These are phyloP conservation scores for Papilio glaucus DNA, from an alignment of 1,140 invertebrate genomes.

Conservation along the genomic window DNA sequence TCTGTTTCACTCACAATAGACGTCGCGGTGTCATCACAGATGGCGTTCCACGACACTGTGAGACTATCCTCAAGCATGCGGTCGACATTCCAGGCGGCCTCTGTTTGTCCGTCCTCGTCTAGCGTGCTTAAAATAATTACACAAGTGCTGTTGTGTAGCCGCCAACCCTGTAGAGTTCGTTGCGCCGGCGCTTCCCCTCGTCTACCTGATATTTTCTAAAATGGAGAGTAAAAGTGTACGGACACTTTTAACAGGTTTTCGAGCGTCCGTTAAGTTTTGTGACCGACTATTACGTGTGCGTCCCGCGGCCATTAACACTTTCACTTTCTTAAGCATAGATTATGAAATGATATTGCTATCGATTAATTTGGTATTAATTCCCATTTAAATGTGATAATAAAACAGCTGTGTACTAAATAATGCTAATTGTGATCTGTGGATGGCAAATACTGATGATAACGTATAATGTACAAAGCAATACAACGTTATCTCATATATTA, in stretches of 20 bases:
- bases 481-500: background rate
- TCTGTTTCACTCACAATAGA: slow-evolving; percentile 25
- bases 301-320: slow-evolving; percentile 50
- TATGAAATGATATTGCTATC: slow-evolving; percentile 17
- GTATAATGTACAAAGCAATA: background rate
- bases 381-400: background rate
- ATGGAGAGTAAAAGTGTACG: slow-evolving; percentile 57
- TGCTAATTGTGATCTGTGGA: background rate
- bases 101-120: slow-evolving; percentile 68
- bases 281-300: slow-evolving; percentile 41
- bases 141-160: slow-evolving; percentile 65
- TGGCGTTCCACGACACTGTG: slow-evolving; percentile 36
- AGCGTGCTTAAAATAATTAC: slow-evolving; percentile 80
- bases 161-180: slow-evolving; percentile 61
- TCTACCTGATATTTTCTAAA: slow-evolving; percentile 55
- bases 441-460: background rate
- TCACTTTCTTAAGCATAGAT: slow-evolving; percentile 54
- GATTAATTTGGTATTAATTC: background rate
- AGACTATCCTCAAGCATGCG: slow-evolving; percentile 51
- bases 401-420: background rate
- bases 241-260: slow-evolving; percentile 56
- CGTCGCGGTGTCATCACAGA: slow-evolving; percentile 31
- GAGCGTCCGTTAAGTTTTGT: slow-evolving; percentile 47
- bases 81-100: slow-evolving; percentile 64
- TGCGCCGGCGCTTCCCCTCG: slow-evolving; percentile 48